Percentiles rank a stretch among this genome's conserved stretches.
phyloP scores from a whole-genome alignment of 2,888 invertebrate genomes.

The Brenthis daphne region DNA sequence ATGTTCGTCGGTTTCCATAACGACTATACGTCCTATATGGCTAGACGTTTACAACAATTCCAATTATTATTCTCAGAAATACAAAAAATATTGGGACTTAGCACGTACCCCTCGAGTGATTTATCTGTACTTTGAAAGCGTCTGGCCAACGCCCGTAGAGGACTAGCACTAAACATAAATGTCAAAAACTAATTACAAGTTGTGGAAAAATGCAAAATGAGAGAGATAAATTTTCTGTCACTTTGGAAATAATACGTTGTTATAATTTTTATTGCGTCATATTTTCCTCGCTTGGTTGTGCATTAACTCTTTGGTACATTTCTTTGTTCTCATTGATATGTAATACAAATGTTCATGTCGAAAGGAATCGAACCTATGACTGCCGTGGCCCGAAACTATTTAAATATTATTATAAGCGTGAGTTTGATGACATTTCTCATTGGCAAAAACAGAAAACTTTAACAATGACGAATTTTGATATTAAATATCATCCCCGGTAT shows the following conservation, averaged over 20 bases:
- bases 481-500: no score
- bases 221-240: conserved; percentile 7
- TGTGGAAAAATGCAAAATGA: conserved; percentile 15
- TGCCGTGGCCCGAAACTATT: no score
- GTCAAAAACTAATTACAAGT: conserved; percentile 26
- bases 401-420: no score
- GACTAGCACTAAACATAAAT: conserved; percentile 27
- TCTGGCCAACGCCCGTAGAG: conserved; percentile 20
- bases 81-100: conserved; percentile 47
- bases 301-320: background rate
- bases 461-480: no score
- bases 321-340: background rate
- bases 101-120: conserved; percentile 52
- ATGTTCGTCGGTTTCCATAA: background rate
- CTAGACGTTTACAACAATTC: conserved; percentile 40
- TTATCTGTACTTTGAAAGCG: conserved; percentile 48
- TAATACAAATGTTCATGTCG: no score
- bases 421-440: no score
- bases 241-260: background rate
- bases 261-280: background rate
- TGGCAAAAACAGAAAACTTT: no score
- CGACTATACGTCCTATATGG: conserved; percentile 22
- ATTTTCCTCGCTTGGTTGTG: background rate
- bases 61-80: conserved; percentile 49
- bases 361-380: no score